Evolutionary conservation across 2,888 invertebrate species (phyloP).

Genomic region (Melanotus villosus): DNA sequence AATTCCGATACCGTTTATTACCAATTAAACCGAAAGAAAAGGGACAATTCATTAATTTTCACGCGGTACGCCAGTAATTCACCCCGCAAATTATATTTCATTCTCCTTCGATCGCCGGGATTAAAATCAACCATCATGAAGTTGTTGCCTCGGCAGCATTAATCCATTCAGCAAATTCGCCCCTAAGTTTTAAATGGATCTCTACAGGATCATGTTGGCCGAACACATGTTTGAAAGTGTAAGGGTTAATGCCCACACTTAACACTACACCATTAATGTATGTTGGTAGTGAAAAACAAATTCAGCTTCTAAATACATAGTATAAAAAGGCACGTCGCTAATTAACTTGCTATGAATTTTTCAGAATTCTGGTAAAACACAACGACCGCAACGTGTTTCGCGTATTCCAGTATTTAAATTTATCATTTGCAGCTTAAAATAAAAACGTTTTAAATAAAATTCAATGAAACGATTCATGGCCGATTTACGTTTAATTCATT

Average conservation of each 20-base stretch:
- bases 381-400: no score
- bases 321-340: no score
- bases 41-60: background rate
- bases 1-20: slow-evolving; percentile 5
- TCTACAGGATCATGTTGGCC: slow-evolving; percentile 22
- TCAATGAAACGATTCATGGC: no score
- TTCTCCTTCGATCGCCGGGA: background rate
- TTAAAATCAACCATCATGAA: slow-evolving; percentile 1
- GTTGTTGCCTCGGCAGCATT: slow-evolving; percentile 15
- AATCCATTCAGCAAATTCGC: slow-evolving; percentile 30
- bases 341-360: no score
- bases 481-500: no score
- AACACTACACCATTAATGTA: slow-evolving; percentile 10
- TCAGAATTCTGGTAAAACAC: no score
- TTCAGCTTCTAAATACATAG: no score
- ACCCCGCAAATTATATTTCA: background rate
- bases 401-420: no score
- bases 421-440: no score
- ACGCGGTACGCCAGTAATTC: no score
- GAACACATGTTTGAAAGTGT: slow-evolving; percentile 33
- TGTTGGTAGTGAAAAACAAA: background rate
- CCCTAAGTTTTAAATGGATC: slow-evolving; percentile 37
- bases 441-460: no score
- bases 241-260: slow-evolving; percentile 29
- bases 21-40: background rate